Conservation (phyloP, 2,797 vertebrate genomes). For the Myripristis murdjan region DNA sequence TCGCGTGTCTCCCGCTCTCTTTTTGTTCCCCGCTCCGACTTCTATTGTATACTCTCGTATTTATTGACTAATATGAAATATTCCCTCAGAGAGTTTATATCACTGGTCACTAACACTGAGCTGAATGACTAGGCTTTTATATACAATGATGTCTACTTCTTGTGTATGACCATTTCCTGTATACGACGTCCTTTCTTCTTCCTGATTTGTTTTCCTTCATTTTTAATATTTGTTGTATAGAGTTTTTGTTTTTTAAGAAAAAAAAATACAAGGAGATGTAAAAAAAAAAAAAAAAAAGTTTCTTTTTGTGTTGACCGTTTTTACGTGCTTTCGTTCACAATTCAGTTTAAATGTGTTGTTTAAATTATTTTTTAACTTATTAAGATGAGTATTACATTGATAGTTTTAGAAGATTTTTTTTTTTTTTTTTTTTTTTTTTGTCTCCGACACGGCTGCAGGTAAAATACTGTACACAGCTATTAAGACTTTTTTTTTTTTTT, state of each 20-base stretch:
- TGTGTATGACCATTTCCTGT: slow-evolving; percentile 69
- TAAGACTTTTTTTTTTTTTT: slow-evolving; percentile 26
- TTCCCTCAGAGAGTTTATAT: slow-evolving; percentile 83
- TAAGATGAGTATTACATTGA: slow-evolving; percentile 75
- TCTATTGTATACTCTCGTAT: slow-evolving; percentile 78
- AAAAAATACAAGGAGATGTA: slow-evolving; percentile 56
- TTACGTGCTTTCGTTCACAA: slow-evolving; percentile 59
- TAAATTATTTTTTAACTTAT: slow-evolving; percentile 88
- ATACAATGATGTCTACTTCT: slow-evolving; percentile 74
- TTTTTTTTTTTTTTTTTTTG: slow-evolving; percentile 14
- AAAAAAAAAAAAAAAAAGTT: slow-evolving; percentile 14
- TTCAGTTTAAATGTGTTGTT: slow-evolving; percentile 74
- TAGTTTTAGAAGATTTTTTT: slow-evolving; percentile 43
- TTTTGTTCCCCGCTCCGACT: slow-evolving; percentile 41
- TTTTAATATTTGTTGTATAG: slow-evolving; percentile 73
- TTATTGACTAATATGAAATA: slow-evolving; percentile 75
- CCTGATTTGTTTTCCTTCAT: slow-evolving; percentile 59
- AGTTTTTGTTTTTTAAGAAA: slow-evolving; percentile 34
- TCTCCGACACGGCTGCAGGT: slow-evolving; percentile 64
- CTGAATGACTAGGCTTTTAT: slow-evolving; percentile 82
- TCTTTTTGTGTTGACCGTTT: slow-evolving; percentile 47
- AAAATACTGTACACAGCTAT: slow-evolving; percentile 59
- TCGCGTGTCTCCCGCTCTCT: slow-evolving; percentile 42
- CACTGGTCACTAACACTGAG: slow-evolving; percentile 85
- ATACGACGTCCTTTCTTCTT: slow-evolving; percentile 76